phyloP scores from a whole-genome alignment of 1,140 invertebrate genomes.

The Bombus polaris region DNA sequence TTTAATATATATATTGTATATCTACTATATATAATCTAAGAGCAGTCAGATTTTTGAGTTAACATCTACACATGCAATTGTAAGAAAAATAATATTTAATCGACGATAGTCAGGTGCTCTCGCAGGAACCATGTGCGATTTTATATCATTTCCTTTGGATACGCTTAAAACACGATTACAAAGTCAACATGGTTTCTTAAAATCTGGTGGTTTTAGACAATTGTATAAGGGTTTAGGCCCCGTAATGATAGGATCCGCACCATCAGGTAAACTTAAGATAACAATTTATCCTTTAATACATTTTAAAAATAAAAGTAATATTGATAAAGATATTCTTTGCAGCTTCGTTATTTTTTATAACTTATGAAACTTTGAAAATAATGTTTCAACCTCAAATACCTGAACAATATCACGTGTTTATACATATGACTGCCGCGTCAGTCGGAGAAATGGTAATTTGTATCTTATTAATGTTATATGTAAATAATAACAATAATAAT shows the following conservation, averaged over 20 bases:
- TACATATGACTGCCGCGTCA: slow-evolving; percentile 94
- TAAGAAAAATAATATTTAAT: slow-evolving; percentile 39
- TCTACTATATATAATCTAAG: neutral
- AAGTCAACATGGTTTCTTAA: slow-evolving; percentile 92
- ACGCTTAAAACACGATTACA: slow-evolving; percentile 98
- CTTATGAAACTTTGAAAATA: slow-evolving; percentile 93
- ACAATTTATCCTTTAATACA: too few species aligned
- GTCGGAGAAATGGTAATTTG: slow-evolving; percentile 91
- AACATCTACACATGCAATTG: neutral
- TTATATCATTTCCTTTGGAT: slow-evolving; percentile 95
- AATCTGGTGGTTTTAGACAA: slow-evolving; percentile 93
- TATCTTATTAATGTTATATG: neutral
- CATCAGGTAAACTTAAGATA: slow-evolving; percentile 85
- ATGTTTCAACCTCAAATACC: slow-evolving; percentile 81
- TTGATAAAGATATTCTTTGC: slow-evolving; percentile 70
- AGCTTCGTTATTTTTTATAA: slow-evolving; percentile 96
- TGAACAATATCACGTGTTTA: slow-evolving; percentile 85
- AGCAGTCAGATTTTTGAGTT: neutral
- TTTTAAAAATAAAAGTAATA: slow-evolving; percentile 7
- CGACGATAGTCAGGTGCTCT: slow-evolving; percentile 87
- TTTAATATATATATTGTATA: neutral
- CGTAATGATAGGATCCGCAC: slow-evolving; percentile 92
- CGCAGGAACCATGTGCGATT: slow-evolving; percentile 90
- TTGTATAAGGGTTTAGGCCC: slow-evolving; percentile 95
- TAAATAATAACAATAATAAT: neutral